Percentiles rank a stretch among this genome's conserved stretches.
Evolutionary conservation across 1,140 invertebrate species (phyloP).

Genomic region (Archivesica marissinica): DNA sequence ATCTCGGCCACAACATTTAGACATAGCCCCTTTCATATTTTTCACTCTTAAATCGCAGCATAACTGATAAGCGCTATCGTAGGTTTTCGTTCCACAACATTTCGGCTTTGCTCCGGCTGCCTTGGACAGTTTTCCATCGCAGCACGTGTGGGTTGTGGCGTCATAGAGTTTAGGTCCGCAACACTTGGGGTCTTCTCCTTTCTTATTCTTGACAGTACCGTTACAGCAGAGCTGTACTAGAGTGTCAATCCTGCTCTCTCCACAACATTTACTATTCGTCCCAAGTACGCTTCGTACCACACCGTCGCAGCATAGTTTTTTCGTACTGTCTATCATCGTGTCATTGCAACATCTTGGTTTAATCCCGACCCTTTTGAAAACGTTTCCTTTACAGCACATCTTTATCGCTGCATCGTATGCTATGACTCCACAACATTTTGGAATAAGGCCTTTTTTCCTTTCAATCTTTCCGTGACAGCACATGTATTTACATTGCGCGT

Average conservation of each 20-base stretch:
- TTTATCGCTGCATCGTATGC: constrained; percentile 40
- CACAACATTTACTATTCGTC: constrained; percentile 56
- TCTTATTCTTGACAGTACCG: constrained; percentile 32
- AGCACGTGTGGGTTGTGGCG: constrained; percentile 39
- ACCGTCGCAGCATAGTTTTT: constrained; percentile 47
- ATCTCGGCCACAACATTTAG: constrained; percentile 57
- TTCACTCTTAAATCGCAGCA: constrained; percentile 48
- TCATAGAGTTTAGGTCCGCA: constrained; percentile 52
- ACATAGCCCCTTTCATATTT: constrained; percentile 45
- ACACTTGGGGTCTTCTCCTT: constrained; percentile 54
- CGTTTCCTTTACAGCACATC: constrained; percentile 52
- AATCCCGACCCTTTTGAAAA: constrained; percentile 48
- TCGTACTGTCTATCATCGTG: constrained; percentile 51
- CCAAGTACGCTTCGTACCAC: neutral
- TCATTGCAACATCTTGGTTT: constrained; percentile 52
- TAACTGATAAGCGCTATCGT: constrained; percentile 48
- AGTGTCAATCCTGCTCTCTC: constrained; percentile 19
- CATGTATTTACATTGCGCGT: constrained; percentile 53
- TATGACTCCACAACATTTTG: constrained; percentile 37
- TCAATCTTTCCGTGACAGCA: constrained; percentile 37
- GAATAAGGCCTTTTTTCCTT: constrained; percentile 30
- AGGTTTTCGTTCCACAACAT: constrained; percentile 52
- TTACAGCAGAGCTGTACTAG: constrained; percentile 56
- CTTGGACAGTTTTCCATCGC: constrained; percentile 28
- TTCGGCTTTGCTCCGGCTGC: constrained; percentile 46